These are phyloP conservation scores for Sclerodermus sp. DNA, from an alignment of 2,888 invertebrate genomes.

Conservation along the genomic window DNA sequence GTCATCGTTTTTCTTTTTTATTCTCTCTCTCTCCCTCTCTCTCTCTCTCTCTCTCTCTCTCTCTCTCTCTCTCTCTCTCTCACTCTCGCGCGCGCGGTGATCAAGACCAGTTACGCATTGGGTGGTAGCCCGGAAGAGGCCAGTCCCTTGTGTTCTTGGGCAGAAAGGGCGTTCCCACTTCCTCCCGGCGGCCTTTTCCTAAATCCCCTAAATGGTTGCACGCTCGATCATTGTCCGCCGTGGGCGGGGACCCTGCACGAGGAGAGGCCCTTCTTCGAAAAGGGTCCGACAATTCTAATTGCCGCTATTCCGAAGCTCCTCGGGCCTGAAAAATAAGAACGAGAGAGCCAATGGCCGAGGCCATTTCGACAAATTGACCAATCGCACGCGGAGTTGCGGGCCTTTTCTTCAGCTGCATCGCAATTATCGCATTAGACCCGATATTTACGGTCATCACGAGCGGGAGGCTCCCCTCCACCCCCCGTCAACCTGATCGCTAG, in stretches of 20 bases:
- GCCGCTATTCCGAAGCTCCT: slow-evolving; percentile 29
- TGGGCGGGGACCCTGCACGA: slow-evolving; percentile 16
- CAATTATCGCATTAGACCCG: slow-evolving; percentile 39
- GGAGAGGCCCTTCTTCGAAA: slow-evolving; percentile 21
- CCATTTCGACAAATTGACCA: slow-evolving; percentile 37
- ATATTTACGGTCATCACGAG: slow-evolving; percentile 27
- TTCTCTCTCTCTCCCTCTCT: neutral
- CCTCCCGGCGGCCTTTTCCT: slow-evolving; percentile 1
- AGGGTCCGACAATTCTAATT: slow-evolving; percentile 34
- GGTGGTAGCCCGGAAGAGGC: neutral
- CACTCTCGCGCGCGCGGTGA: too few species aligned
- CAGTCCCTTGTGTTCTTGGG: too few species aligned
- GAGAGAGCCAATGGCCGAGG: slow-evolving; percentile 16
- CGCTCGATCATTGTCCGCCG: slow-evolving; percentile 16
- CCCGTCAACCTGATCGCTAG: too few species aligned
- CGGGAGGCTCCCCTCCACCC: slow-evolving; percentile 1
- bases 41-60: neutral
- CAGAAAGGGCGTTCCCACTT: too few species aligned
- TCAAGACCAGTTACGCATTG: neutral
- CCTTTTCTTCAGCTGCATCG: slow-evolving; percentile 8
- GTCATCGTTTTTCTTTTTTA: too few species aligned
- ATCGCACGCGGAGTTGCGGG: slow-evolving; percentile 17
- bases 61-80: too few species aligned
- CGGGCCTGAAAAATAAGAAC: slow-evolving; percentile 14
- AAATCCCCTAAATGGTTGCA: slow-evolving; percentile 14